phyloP scores from a whole-genome alignment of 2,888 invertebrate species.

The Meloe dianella region DNA sequence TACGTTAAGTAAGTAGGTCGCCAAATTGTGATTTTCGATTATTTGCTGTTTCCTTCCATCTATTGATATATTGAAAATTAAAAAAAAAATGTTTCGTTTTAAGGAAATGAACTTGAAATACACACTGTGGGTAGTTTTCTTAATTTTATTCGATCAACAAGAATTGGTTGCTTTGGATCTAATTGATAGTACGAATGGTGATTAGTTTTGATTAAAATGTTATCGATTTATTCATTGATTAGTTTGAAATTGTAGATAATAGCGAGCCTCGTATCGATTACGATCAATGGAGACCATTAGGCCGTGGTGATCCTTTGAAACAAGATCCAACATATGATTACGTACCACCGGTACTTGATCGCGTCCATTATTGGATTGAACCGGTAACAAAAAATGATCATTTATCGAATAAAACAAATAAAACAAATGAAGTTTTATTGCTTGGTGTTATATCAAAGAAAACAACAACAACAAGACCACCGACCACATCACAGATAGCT shows the following conservation, averaged over 20 bases:
- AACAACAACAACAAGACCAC: conserved; percentile 58
- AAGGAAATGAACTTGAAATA: neutral
- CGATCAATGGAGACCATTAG: conserved; percentile 85
- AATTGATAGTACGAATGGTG: neutral
- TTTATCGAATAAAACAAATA: conserved; percentile 42
- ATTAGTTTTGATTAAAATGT: neutral
- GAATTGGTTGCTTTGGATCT: neutral
- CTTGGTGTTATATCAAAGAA: conserved; percentile 74
- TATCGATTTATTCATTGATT: neutral
- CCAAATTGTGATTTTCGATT: neutral
- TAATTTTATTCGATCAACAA: neutral
- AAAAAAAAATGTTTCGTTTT: neutral
- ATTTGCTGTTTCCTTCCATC: neutral
- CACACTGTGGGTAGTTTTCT: neutral
- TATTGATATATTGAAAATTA: no score
- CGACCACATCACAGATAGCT: conserved; percentile 46
- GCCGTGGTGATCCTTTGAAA: conserved; percentile 80
- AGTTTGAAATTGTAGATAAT: neutral
- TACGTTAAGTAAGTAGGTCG: conserved; percentile 22
- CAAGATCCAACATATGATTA: conserved; percentile 87
- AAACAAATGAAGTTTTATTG: conserved; percentile 72
- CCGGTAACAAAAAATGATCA: conserved; percentile 63
- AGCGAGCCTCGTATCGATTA: conserved; percentile 78
- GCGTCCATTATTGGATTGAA: conserved; percentile 82
- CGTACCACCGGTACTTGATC: conserved; percentile 79